Evolutionary conservation across 2,888 invertebrate species (phyloP), one percentile per base, ranked within the genome.

Genomic region (Spicauda simplicius): DNA sequence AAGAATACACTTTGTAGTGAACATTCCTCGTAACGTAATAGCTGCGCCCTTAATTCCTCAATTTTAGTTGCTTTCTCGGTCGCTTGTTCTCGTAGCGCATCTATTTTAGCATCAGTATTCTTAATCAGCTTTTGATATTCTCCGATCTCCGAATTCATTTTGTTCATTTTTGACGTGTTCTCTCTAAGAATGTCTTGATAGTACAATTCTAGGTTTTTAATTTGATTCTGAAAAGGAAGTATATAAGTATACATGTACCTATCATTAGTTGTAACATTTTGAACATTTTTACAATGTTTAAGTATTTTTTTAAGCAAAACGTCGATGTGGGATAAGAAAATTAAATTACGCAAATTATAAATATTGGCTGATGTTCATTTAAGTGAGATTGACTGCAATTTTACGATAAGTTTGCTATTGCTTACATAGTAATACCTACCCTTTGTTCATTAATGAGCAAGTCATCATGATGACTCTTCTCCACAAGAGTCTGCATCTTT

Each of bases 401-500:
- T 14, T 3, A 14, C 14, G 45, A 45, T 14, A 45, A n/a, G 2
- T 4, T 1, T 14, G 10, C 5, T 45, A 6, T 19, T 8, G 10
- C 14, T 0, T 25, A 54, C 54, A 25, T 25, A 25, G 5, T 25
- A 4, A 25, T 25, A 25, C 25, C 4, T 68, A 95, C 95, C 71
- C 95, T 94, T 72, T 97, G 93, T 33, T 94, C 94, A 69, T 94
- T 92, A 20, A 96, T 94, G 37, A 95, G 87, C 64, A 95, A 85
- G 72, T 96, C 95, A 74, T 96, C 96, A 73, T 94, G 94, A 41
- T 93, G 94, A 64, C 94, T 94, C 78, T 96, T 95, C 70, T 96
- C 95, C 30, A 94, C 91, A 69, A 96, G 83, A 0, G 95, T 94
- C 50, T 90, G 88, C 70, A 95, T 89, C 74, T 95, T 96, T 45